phyloP scores from a whole-genome alignment of 1,140 invertebrate genomes.

The Drosophila erecta region DNA sequence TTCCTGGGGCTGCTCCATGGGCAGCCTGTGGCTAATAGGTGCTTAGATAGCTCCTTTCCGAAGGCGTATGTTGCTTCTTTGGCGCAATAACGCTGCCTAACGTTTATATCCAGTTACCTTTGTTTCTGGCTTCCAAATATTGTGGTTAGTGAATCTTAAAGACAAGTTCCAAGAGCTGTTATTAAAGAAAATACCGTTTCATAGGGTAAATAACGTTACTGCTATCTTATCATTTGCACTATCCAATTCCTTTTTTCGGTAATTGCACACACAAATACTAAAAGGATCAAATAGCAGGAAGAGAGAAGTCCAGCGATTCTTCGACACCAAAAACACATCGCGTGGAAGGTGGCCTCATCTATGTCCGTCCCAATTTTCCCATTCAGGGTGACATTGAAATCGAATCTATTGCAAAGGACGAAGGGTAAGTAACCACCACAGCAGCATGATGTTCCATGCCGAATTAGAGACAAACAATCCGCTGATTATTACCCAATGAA shows the following conservation, averaged over 20 bases:
- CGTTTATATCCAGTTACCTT: constrained; percentile 5
- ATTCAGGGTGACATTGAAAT: constrained; percentile 75
- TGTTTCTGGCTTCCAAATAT: constrained; percentile 3
- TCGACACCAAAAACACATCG: constrained; percentile 62
- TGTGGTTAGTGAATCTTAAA: not conserved
- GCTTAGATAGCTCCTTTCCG: not conserved
- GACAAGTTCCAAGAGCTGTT: too few species aligned
- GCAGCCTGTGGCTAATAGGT: constrained; percentile 26
- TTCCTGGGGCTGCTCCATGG: constrained; percentile 23
- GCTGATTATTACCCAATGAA: constrained; percentile 34
- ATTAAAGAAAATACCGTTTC: too few species aligned
- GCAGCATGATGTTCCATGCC: not conserved
- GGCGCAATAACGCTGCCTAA: constrained; percentile 17
- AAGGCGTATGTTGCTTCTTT: constrained; percentile 45
- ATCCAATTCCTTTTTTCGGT: constrained; percentile 13
- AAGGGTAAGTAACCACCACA: constrained; percentile 68
- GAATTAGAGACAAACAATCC: constrained; percentile 32
- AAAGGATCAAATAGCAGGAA: constrained; percentile 58
- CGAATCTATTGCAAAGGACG: constrained; percentile 79
- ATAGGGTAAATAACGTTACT: too few species aligned
- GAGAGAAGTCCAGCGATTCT: constrained; percentile 26
- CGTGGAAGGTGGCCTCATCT: constrained; percentile 79
- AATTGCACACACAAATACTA: constrained; percentile 32
- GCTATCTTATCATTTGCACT: constrained; percentile 27
- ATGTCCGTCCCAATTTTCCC: constrained; percentile 74